Evolutionary conservation across 2,797 vertebrate species (phyloP), one percentile per base, ranked within the genome.

Genomic region (Adelosebastes latens): DNA sequence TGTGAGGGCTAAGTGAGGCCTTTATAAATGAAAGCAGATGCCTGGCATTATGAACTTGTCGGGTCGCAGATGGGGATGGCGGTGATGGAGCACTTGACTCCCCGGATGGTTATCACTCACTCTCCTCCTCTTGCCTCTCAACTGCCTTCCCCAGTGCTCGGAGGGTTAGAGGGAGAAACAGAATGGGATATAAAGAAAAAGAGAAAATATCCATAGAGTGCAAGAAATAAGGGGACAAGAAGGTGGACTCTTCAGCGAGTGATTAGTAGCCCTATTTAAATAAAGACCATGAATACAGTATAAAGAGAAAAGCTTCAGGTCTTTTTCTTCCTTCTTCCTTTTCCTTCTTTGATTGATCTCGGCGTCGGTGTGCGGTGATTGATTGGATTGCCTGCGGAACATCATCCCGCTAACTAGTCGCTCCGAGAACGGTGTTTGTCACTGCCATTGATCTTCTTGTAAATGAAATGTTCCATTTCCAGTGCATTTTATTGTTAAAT

Each of bases 11-110:
- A 96, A 97, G 96, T 95, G 96, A 98, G 96, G 94, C 91, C 96
- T 97, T 97, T 96, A 96, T 96, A 97, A 97, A 97, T 97, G 97
- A 97, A 97, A 97, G 96, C 97, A 98, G 97, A 99, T 97, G 97
- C 96, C 96, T 97, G 97, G 97, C 97, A 97, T 98, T 97, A 97
- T 96, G 96, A 97, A 96, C 95, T 93, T 97, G 97, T 98, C 96
- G 95, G 96, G 96, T 96, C 96, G 94, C 96, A 96, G 96, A 96
- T 94, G 93, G 97, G 96, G 96, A 97, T 96, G 95, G 96, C 94
- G 95, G 95, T 98, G 97, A 98, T 97, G 96, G 96, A 98, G 96
- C 96, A 95, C 95, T 96, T 95, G 94, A 95, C 95, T 97, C 95
- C 96, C 94, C 93, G 94, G 95, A 95, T 96, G 95, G 95, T 96